These are phyloP conservation scores for Vulpes lagopus DNA, from an alignment of 2,113 vertebrate species.

Conservation along the genomic window DNA sequence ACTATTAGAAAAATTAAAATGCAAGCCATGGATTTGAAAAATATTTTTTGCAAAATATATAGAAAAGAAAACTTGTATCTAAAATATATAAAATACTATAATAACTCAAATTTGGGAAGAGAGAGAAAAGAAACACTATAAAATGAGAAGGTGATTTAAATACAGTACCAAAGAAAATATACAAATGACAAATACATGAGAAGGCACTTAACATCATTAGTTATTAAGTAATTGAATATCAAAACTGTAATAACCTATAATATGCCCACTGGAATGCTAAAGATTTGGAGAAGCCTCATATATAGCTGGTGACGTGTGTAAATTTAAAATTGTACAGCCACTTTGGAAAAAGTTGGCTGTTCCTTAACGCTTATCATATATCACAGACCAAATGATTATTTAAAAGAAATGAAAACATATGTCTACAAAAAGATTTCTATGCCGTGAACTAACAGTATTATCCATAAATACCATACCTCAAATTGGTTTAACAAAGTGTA, in stretches of 20 bases:
- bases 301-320: not conserved
- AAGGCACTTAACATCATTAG: not conserved
- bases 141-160: not conserved
- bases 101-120: not conserved
- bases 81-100: not conserved
- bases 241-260: not conserved
- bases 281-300: not conserved
- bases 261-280: not conserved
- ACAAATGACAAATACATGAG: not conserved
- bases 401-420: not conserved
- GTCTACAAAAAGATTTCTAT: not conserved
- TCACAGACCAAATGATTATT: not conserved
- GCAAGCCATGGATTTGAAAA: not conserved
- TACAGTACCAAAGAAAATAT: not conserved
- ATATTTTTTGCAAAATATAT: not conserved
- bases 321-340: not conserved
- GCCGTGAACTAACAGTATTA: not conserved
- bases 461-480: not conserved
- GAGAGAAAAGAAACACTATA: not conserved
- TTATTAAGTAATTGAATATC: not conserved
- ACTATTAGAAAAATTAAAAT: not conserved
- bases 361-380: not conserved
- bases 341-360: not conserved
- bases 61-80: accelerated
- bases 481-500: not conserved